These are phyloP conservation scores for Panagrolaimus sp. DNA, from an alignment of 1,140 invertebrate genomes.

Conservation along the genomic window DNA sequence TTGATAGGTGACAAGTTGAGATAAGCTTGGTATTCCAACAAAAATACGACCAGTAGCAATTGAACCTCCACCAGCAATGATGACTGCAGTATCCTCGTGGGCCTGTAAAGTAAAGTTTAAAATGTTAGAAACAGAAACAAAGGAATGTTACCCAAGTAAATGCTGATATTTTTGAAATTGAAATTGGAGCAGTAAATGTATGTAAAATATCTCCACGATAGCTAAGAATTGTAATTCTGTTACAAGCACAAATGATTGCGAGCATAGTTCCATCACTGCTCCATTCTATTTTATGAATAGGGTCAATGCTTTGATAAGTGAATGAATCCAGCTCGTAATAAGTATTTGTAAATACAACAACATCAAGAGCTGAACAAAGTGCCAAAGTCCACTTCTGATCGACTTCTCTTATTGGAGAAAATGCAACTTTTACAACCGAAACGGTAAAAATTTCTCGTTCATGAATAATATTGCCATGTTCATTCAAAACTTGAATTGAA, in stretches of 20 bases:
- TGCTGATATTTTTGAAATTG: constrained; percentile 24
- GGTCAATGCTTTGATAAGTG: constrained; percentile 40
- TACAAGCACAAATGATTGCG: constrained; percentile 45
- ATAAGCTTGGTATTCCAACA: constrained; percentile 79
- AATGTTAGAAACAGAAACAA: constrained; percentile 75
- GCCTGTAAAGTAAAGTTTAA: no score
- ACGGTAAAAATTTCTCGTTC: constrained; percentile 48
- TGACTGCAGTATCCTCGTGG: constrained; percentile 87
- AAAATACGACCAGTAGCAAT: constrained; percentile 82
- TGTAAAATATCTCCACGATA: constrained; percentile 34
- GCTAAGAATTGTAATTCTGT: constrained; percentile 46
- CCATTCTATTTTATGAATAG: constrained; percentile 48
- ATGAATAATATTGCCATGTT: constrained; percentile 52
- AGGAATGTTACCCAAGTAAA: constrained; percentile 41
- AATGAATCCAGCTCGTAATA: constrained; percentile 48
- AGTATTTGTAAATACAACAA: constrained; percentile 53
- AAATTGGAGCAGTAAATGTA: constrained; percentile 34
- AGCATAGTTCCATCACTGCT: constrained; percentile 49
- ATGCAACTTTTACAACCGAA: constrained; percentile 36
- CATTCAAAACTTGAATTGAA: constrained; percentile 51
- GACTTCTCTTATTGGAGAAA: constrained; percentile 37
- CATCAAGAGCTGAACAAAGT: constrained; percentile 44
- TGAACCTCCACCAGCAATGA: constrained; percentile 77
- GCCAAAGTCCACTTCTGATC: constrained; percentile 54
- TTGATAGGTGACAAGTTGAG: constrained; percentile 67